Evolutionary conservation across 1,140 invertebrate genomes (phyloP), one percentile per base, ranked within the genome.

Genomic region (Coenobita brevimanus): DNA sequence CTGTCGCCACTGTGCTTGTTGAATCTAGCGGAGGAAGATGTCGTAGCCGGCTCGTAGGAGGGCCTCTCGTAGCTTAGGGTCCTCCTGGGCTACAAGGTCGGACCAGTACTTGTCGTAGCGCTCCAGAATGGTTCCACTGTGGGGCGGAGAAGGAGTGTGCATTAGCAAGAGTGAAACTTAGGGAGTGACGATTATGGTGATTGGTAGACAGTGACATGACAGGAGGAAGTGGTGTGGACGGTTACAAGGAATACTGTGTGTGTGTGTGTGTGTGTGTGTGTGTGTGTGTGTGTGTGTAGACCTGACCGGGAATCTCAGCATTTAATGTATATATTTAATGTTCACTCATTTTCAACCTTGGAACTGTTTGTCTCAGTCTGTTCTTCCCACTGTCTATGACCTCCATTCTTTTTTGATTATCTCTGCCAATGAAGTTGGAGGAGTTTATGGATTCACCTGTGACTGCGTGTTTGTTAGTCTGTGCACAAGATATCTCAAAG

Each of bases 71-170:
- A n/a, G n/a, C n/a, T n/a, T n/a, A n/a, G n/a, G n/a, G n/a, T 50
- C 46, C 8, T 50, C 50, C 27, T 83, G 6, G 43, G 82, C 82
- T 13, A 83, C 82, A 64, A 83, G 27, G 69, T 73, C 82, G 24
- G 82, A 73, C 82, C 82, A 83, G 43, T 83, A 83, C 27, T 33
- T 73, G 82, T 33, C 82, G 67, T 83, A 83, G 8, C 50, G 24
- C 64, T 83, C 82, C 64, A 83, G 21, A 30, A 83, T 46, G 6
- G 82, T 83, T 17, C 82, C 82, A 13, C 82, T 83, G 82, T 57
- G 30, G 46, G 17, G 60, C 33, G 43, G n/a, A 78, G 27, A 78
- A 38, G 43, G 21, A 67, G 13, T 13, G 54, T 57, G 54, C 54
- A 57, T 57, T 57, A 57, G 13, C 54, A n/a, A 57, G n/a, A 57